Conservation (phyloP, 2,113 vertebrate species). For the Tympanuchus pallidicinctus region DNA sequence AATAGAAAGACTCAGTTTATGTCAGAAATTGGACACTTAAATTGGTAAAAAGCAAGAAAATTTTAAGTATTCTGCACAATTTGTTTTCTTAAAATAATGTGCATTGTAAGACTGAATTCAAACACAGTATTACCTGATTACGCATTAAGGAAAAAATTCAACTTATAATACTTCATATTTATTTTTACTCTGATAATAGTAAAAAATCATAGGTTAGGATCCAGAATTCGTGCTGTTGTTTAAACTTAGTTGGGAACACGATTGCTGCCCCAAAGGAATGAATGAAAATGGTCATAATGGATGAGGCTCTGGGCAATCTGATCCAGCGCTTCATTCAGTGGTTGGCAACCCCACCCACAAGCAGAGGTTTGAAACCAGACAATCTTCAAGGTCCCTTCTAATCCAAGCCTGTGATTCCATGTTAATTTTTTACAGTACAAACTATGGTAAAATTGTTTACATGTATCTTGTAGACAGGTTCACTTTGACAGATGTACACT, state of each 20-base stretch:
- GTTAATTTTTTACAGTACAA: background rate
- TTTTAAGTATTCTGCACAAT: background rate
- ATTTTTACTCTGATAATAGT: background rate
- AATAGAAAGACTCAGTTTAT: background rate
- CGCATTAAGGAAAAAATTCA: background rate
- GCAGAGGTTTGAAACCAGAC: background rate
- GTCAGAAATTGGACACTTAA: background rate
- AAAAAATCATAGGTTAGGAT: background rate
- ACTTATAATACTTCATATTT: background rate
- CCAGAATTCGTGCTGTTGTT: background rate
- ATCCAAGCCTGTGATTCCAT: background rate
- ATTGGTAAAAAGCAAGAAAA: background rate
- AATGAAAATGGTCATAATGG: background rate
- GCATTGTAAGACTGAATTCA: background rate
- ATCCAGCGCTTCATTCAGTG: background rate
- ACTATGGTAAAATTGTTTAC: background rate
- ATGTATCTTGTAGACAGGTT: background rate
- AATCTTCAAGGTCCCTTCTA: background rate
- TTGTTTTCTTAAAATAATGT: background rate
- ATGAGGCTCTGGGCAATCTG: background rate
- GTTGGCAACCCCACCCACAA: background rate
- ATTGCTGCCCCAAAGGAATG: background rate
- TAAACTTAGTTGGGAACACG: background rate
- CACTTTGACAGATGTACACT: background rate
- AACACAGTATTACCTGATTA: background rate